These are phyloP conservation scores for Indicator indicator DNA, from an alignment of 2,113 vertebrate species.

Conservation along the genomic window DNA sequence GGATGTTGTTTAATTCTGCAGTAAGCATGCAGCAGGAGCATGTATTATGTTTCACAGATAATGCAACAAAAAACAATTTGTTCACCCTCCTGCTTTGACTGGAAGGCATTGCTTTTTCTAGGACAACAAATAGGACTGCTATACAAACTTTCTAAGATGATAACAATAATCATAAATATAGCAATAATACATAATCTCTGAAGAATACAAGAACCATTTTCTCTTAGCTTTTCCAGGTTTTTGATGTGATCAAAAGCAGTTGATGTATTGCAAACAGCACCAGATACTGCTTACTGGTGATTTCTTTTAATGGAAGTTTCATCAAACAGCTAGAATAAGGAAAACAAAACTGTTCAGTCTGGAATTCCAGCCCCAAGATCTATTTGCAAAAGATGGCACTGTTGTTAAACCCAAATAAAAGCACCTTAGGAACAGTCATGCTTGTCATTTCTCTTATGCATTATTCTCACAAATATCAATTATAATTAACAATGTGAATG, in stretches of 20 bases:
- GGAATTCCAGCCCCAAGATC: constrained; percentile 25
- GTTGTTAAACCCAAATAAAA: not conserved
- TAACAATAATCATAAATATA: constrained; percentile 38
- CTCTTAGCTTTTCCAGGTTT: constrained; percentile 13
- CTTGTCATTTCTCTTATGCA: not conserved
- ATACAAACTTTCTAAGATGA: constrained; percentile 36
- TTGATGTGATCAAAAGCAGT: constrained; percentile 19
- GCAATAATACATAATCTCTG: not conserved
- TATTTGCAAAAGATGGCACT: not conserved
- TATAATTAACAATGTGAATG: not conserved
- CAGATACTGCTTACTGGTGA: constrained; percentile 21
- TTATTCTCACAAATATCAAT: not conserved
- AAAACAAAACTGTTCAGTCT: not conserved
- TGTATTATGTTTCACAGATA: constrained; percentile 53
- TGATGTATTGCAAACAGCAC: constrained; percentile 24
- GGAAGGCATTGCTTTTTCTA: constrained; percentile 37
- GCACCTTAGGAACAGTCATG: not conserved
- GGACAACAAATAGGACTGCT: not conserved
- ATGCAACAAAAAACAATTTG: constrained; percentile 61
- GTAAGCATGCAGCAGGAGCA: constrained; percentile 7
- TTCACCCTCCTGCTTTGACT: constrained; percentile 21
- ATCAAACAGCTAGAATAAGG: constrained; percentile 22
- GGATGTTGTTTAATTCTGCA: not conserved
- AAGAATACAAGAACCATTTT: constrained; percentile 4
- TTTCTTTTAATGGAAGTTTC: constrained; percentile 16